Evolutionary conservation across 2,888 invertebrate species (phyloP).

Genomic region (Lampropteryx suffumata): DNA sequence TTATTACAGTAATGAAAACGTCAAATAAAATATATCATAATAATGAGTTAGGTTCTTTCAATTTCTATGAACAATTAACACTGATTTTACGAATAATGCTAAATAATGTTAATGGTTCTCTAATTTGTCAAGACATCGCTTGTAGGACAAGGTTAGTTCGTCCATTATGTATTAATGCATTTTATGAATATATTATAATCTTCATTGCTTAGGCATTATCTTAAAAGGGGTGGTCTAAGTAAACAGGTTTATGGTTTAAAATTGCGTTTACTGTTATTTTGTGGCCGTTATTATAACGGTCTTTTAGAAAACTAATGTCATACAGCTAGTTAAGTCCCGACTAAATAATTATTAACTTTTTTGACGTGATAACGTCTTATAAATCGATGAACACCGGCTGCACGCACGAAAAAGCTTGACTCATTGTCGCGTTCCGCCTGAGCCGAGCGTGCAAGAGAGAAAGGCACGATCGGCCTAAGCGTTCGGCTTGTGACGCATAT

Average conservation of each 20-base stretch:
- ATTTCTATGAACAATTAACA: background rate
- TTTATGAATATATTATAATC: slow-evolving; percentile 4
- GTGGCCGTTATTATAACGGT: no score
- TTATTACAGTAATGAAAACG: slow-evolving; percentile 4
- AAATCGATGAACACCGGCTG: no score
- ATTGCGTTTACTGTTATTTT: no score
- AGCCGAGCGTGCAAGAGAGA: no score
- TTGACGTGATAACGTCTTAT: no score
- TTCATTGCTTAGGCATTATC: background rate
- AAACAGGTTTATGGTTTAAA: background rate
- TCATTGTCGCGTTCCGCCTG: no score
- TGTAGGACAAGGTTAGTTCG: slow-evolving; percentile 49
- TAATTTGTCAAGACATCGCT: slow-evolving; percentile 56
- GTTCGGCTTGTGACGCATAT: no score
- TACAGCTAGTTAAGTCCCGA: no score
- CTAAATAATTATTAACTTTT: no score
- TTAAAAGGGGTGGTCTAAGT: background rate
- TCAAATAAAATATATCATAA: background rate
- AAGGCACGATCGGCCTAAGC: no score
- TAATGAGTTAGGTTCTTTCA: background rate
- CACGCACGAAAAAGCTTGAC: no score
- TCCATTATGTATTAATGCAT: slow-evolving; percentile 30
- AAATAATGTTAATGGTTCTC: slow-evolving; percentile 36
- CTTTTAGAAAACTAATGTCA: no score
- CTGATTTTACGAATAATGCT: background rate